These are phyloP conservation scores for Cerastis leucographa DNA, from an alignment of 2,888 invertebrate genomes.

Conservation along the genomic window DNA sequence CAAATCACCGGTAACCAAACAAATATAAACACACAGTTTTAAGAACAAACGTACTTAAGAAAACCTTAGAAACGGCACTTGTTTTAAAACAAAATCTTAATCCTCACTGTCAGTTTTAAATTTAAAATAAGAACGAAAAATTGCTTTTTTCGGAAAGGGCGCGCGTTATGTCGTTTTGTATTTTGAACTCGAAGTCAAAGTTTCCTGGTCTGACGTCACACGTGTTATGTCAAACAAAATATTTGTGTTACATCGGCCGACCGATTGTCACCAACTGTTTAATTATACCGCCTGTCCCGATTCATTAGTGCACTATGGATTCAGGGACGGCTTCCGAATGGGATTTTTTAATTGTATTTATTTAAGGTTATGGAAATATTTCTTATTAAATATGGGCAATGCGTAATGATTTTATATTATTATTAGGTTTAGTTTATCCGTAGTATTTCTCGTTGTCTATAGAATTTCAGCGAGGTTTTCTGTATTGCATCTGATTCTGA, in stretches of 20 bases:
- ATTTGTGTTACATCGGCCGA: conserved; percentile 81
- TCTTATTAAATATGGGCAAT: too few relatives aligned
- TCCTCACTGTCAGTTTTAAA: background rate
- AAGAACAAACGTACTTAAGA: conserved; percentile 19
- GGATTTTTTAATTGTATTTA: conserved; percentile 31
- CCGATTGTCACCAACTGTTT: conserved; percentile 87
- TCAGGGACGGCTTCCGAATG: conserved; percentile 80
- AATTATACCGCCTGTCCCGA: conserved; percentile 89
- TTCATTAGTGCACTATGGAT: conserved; percentile 86
- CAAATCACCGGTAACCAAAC: conserved; percentile 14
- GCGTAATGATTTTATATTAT: background rate
- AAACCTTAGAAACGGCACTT: background rate
- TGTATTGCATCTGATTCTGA: background rate
- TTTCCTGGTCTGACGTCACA: conserved; percentile 58
- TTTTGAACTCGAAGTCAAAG: conserved; percentile 17
- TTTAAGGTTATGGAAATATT: background rate
- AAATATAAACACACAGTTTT: conserved; percentile 17
- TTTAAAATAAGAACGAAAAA: background rate
- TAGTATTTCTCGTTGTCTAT: background rate
- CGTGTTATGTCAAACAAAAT: conserved; percentile 72
- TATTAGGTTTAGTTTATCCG: background rate
- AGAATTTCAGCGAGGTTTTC: background rate
- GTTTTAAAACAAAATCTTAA: background rate
- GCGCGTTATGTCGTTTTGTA: background rate
- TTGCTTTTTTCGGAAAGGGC: background rate